Evolutionary conservation across 2,888 invertebrate genomes (phyloP).

Genomic region (Plebejus melissa): DNA sequence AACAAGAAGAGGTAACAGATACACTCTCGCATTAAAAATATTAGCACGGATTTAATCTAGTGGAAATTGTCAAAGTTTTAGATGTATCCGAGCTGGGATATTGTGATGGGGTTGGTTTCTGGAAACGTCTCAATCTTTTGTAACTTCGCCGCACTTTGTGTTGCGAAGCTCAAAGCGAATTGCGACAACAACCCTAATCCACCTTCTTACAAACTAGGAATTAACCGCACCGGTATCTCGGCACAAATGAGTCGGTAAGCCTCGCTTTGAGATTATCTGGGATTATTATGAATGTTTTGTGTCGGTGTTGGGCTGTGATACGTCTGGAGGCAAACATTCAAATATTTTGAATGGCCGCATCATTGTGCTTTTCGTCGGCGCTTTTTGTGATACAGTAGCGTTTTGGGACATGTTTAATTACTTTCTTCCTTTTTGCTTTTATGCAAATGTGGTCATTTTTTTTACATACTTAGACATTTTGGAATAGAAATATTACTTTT

Average conservation of each 20-base stretch:
- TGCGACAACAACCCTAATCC: constrained; percentile 65
- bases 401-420: constrained; percentile 7
- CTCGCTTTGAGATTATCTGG: constrained; percentile 61
- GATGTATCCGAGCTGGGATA: background rate
- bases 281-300: constrained; percentile 65
- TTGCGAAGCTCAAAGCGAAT: constrained; percentile 51
- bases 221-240: constrained; percentile 62
- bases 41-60: background rate
- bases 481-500: background rate
- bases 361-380: constrained; percentile 38
- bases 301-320: constrained; percentile 57
- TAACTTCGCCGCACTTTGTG: constrained; percentile 39
- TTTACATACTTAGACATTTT: background rate
- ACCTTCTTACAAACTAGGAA: constrained; percentile 59
- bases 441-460: background rate
- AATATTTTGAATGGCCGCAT: constrained; percentile 24
- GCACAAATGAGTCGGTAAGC: constrained; percentile 67
- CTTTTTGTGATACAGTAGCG: constrained; percentile 2
- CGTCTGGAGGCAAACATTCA: constrained; percentile 52
- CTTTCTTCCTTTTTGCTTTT: background rate
- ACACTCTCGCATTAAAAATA: background rate
- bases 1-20: background rate
- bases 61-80: constrained; percentile 8
- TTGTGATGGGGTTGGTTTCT: constrained; percentile 14
- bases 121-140: constrained; percentile 40